These are phyloP conservation scores for Icerya purchasi DNA, from an alignment of 2,888 invertebrate species.

Conservation along the genomic window DNA sequence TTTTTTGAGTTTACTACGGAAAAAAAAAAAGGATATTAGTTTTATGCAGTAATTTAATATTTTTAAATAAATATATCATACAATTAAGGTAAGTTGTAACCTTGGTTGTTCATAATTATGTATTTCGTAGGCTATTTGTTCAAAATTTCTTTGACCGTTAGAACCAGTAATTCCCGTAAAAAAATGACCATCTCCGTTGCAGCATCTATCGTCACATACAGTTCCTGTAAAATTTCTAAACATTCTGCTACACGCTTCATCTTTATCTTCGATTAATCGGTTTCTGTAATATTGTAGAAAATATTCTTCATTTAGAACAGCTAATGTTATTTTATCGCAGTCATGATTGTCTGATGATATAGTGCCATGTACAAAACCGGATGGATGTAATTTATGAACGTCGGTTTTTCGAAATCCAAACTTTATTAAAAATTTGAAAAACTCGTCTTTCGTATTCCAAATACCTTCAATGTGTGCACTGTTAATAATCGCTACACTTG, in stretches of 20 bases:
- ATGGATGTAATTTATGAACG: neutral
- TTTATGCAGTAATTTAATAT: too few relatives aligned
- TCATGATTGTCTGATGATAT: neutral
- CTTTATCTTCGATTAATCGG: neutral
- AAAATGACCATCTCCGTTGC: neutral
- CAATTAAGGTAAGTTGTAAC: too few relatives aligned
- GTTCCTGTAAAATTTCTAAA: neutral
- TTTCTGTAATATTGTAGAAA: neutral
- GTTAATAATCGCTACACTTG: neutral
- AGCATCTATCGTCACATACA: neutral
- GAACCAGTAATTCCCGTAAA: neutral
- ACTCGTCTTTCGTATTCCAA: slow-evolving; percentile 41
- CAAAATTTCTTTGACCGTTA: neutral
- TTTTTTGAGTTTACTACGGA: too few relatives aligned
- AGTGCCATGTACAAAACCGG: neutral
- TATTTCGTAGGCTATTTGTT: neutral
- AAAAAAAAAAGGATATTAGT: too few relatives aligned
- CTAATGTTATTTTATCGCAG: neutral
- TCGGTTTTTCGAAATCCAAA: slow-evolving; percentile 53
- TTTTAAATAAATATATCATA: too few relatives aligned
- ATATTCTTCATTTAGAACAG: neutral
- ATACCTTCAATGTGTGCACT: slow-evolving; percentile 35
- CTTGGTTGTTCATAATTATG: neutral
- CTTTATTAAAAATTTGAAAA: slow-evolving; percentile 79
- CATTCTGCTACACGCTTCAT: neutral